These are phyloP conservation scores for Ctenopoma kingsleyae DNA, from an alignment of 2,797 vertebrate species.

Conservation along the genomic window DNA sequence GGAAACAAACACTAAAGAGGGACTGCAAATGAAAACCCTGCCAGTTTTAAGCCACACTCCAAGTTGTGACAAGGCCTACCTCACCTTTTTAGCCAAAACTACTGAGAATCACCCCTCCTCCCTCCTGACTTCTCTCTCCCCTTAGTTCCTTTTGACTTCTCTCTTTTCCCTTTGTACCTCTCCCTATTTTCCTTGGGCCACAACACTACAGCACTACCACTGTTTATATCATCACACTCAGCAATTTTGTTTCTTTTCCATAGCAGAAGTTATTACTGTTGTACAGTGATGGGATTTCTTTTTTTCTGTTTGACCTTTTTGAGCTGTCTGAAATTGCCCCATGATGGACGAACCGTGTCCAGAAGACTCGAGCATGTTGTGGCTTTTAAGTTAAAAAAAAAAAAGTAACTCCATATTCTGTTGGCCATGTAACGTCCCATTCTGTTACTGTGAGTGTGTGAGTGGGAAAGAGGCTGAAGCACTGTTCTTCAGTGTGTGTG, in stretches of 20 bases:
- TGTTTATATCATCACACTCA: slow-evolving; percentile 70
- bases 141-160: slow-evolving; percentile 27
- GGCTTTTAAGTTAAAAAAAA: slow-evolving; percentile 33
- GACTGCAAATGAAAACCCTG: slow-evolving; percentile 82
- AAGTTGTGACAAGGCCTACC: slow-evolving; percentile 89
- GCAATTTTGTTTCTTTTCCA: slow-evolving; percentile 48
- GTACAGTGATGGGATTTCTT: slow-evolving; percentile 68
- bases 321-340: slow-evolving; percentile 50
- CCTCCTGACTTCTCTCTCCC: slow-evolving; percentile 21
- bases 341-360: slow-evolving; percentile 32
- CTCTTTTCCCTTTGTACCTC: slow-evolving; percentile 6
- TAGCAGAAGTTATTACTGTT: slow-evolving; percentile 75
- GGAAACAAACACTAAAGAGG: slow-evolving; percentile 70
- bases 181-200: slow-evolving; percentile 57
- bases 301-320: slow-evolving; percentile 27
- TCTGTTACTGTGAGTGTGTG: slow-evolving; percentile 33
- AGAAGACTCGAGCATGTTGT: slow-evolving; percentile 26
- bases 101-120: slow-evolving; percentile 79
- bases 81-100: slow-evolving; percentile 90
- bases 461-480: slow-evolving; percentile 45
- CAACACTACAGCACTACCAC: slow-evolving; percentile 70
- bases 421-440: slow-evolving; percentile 44
- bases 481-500: slow-evolving; percentile 46
- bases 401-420: slow-evolving; percentile 21
- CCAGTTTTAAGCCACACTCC: slow-evolving; percentile 86